Evolutionary conservation across 2,888 invertebrate genomes (phyloP).

Genomic region (Ecdyonurus torrentis): DNA sequence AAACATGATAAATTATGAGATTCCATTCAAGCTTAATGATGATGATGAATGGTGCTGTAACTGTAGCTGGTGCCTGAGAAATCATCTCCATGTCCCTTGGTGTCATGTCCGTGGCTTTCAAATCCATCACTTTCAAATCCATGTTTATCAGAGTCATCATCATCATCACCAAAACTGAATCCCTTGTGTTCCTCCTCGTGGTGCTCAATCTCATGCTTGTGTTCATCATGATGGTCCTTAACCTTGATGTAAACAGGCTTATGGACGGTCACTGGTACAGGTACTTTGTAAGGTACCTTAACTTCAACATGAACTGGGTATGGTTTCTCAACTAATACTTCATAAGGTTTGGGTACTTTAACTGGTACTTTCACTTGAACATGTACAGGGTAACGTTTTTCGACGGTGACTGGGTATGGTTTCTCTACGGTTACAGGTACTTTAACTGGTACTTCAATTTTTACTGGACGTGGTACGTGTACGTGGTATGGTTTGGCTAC

Average conservation of each 20-base stretch:
- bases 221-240: slow-evolving; percentile 24
- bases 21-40: too few relatives aligned
- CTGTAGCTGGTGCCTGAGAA: too few relatives aligned
- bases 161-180: too few relatives aligned
- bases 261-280: slow-evolving; percentile 39
- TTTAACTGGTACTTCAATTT: slow-evolving; percentile 4
- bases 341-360: slow-evolving; percentile 12
- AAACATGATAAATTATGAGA: too few relatives aligned
- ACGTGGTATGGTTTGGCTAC: slow-evolving; percentile 4
- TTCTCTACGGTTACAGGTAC: slow-evolving; percentile 43
- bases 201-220: too few relatives aligned
- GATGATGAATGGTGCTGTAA: too few relatives aligned
- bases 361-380: slow-evolving; percentile 11
- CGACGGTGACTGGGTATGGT: slow-evolving; percentile 49
- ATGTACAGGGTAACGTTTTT: slow-evolving; percentile 43
- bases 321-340: slow-evolving; percentile 31
- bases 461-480: slow-evolving; percentile 3
- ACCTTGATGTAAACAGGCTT: slow-evolving; percentile 38
- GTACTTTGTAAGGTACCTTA: slow-evolving; percentile 24
- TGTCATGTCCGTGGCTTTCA: too few relatives aligned
- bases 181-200: too few relatives aligned
- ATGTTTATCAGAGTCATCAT: not conserved
- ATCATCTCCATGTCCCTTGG: too few relatives aligned
- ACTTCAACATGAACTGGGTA: slow-evolving; percentile 23
- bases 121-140: too few relatives aligned